A percentile compares a stretch with the other conserved stretches of the same genome.
These are phyloP conservation scores for Brenthis daphne DNA, from an alignment of 2,888 invertebrate species.

Conservation along the genomic window DNA sequence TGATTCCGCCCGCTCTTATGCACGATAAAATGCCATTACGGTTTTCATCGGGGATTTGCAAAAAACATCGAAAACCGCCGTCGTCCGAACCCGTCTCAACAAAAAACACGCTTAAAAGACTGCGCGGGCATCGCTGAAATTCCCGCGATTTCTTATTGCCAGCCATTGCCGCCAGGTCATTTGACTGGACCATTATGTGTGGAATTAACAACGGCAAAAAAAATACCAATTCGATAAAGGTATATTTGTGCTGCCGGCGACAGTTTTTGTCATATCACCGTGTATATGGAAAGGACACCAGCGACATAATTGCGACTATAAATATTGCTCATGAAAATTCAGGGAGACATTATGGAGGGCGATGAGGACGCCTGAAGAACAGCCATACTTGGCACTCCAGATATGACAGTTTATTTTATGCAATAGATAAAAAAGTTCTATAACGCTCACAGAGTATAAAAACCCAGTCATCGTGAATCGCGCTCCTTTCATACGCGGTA, in stretches of 20 bases:
- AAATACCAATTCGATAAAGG: conserved; percentile 74
- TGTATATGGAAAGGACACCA: conserved; percentile 63
- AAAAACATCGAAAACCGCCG: conserved; percentile 74
- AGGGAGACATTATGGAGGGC: conserved; percentile 44
- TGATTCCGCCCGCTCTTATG: conserved; percentile 79
- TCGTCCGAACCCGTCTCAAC: conserved; percentile 64
- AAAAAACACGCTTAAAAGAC: conserved; percentile 75
- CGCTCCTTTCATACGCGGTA: conserved; percentile 57
- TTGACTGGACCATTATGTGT: conserved; percentile 79
- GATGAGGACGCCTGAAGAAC: conserved; percentile 32
- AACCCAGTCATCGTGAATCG: conserved; percentile 53
- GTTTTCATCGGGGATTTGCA: conserved; percentile 76
- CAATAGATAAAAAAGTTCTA: conserved; percentile 16
- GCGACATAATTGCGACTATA: conserved; percentile 64
- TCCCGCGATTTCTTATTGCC: conserved; percentile 77
- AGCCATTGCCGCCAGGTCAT: conserved; percentile 74
- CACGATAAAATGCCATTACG: conserved; percentile 82
- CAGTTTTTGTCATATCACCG: conserved; percentile 70
- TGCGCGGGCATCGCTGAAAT: conserved; percentile 78
- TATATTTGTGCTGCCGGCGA: conserved; percentile 66
- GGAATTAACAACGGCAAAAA: conserved; percentile 77
- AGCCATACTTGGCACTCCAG: conserved; percentile 44
- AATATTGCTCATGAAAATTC: conserved; percentile 79
- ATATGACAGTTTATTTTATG: conserved; percentile 8
- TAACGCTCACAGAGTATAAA: background rate